phyloP scores from a whole-genome alignment of 2,888 invertebrate genomes.

The Kuschelorhynchus macadamiae region DNA sequence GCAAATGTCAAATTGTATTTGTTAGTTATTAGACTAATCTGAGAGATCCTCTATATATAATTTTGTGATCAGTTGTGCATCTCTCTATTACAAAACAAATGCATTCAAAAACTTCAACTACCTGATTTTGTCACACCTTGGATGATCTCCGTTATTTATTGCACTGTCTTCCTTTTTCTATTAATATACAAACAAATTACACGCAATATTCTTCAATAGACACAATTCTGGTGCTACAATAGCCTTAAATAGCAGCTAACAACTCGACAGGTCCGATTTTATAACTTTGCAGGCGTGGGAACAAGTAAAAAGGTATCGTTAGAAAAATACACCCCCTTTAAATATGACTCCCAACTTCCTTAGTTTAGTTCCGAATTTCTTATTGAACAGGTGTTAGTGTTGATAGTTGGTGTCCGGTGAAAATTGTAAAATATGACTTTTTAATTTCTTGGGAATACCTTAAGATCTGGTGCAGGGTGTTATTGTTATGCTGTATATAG shows the following conservation, averaged over 20 bases:
- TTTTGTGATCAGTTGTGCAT: too few relatives aligned
- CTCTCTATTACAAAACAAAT: too few relatives aligned
- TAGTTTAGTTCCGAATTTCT: conserved; percentile 46
- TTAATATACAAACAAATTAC: conserved; percentile 43
- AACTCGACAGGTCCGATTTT: conserved; percentile 42
- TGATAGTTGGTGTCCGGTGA: conserved; percentile 4
- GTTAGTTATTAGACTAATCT: too few relatives aligned
- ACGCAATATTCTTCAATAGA: conserved; percentile 42
- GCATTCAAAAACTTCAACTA: too few relatives aligned
- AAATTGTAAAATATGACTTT: conserved; percentile 33
- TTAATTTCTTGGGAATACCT: conserved; percentile 38
- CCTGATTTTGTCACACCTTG: conserved; percentile 35
- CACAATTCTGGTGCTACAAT: conserved; percentile 34
- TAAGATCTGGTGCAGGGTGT: background rate
- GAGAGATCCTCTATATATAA: too few relatives aligned
- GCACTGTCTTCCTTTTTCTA: conserved; percentile 14
- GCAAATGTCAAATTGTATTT: too few relatives aligned
- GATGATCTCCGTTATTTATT: conserved; percentile 5
- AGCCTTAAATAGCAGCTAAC: conserved; percentile 5
- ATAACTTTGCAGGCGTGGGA: conserved; percentile 47
- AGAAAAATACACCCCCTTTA: conserved; percentile 33
- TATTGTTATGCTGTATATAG: too few relatives aligned
- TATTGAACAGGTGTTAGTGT: conserved; percentile 42
- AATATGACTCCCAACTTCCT: conserved; percentile 42
- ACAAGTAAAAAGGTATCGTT: conserved; percentile 33